Conservation (phyloP, 2,113 vertebrate species). For the Pantherophis guttatus region DNA sequence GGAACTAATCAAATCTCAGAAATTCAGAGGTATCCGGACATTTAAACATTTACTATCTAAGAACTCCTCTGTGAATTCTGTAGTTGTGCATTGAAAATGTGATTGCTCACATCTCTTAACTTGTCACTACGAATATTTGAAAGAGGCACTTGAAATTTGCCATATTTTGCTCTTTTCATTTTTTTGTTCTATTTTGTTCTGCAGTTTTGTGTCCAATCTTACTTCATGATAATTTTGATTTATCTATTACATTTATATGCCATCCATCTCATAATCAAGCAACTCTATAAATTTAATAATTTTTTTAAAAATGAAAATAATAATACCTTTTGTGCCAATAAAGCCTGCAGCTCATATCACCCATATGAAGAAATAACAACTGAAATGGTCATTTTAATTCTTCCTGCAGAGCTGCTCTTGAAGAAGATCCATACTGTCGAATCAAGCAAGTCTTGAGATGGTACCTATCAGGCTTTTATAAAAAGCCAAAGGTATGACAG, state of each 20-base stretch:
- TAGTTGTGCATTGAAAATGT: neutral
- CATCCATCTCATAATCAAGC: neutral
- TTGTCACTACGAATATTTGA: neutral
- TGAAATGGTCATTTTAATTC: neutral
- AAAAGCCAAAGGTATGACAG: constrained; percentile 88
- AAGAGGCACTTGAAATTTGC: neutral
- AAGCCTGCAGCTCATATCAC: neutral
- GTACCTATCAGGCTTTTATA: constrained; percentile 96
- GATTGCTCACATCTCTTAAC: neutral
- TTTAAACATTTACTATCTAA: neutral
- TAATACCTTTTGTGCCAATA: neutral
- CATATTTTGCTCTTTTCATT: neutral
- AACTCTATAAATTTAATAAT: neutral
- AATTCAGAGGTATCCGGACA: neutral
- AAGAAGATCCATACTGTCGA: constrained; percentile 83
- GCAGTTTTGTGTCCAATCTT: neutral
- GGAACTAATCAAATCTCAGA: neutral
- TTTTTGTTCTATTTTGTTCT: neutral
- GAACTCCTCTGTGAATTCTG: neutral
- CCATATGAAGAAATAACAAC: neutral
- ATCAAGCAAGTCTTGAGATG: constrained; percentile 89
- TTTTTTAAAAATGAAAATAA: neutral
- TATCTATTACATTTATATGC: neutral
- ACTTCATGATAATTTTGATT: neutral
- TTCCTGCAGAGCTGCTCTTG: constrained; percentile 74